A percentile compares a stretch with the other conserved stretches of the same genome.
Conservation (phyloP, 1,140 invertebrate genomes). For the Cyrtorhinus lividipennis region DNA sequence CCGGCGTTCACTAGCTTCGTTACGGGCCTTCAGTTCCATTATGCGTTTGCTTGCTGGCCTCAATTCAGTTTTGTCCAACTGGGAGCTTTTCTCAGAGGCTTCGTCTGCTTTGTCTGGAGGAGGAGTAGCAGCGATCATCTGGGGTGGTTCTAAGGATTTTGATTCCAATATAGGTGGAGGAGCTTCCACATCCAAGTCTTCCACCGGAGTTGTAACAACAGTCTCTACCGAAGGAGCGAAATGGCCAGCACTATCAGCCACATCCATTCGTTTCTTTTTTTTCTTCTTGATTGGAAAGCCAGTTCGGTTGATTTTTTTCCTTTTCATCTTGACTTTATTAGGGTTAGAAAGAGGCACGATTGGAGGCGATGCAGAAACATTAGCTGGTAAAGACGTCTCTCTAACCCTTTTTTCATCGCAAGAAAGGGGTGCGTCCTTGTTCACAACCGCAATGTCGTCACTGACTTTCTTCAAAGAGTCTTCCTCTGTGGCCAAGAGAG, state of each 20-base stretch:
- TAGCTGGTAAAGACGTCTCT: too few relatives aligned
- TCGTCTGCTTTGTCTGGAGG: constrained; percentile 24
- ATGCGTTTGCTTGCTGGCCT: constrained; percentile 16
- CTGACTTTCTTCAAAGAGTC: background rate
- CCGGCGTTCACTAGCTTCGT: constrained; percentile 22
- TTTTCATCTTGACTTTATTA: constrained; percentile 31
- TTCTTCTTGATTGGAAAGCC: constrained; percentile 72
- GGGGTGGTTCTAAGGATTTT: background rate
- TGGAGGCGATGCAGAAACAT: background rate
- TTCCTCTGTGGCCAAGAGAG: background rate
- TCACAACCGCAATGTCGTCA: too few relatives aligned
- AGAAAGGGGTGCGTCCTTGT: too few relatives aligned
- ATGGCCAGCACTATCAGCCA: too few relatives aligned
- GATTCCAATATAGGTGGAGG: constrained; percentile 22
- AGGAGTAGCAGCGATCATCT: constrained; percentile 7
- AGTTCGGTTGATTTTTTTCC: constrained; percentile 63
- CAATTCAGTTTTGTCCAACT: constrained; percentile 29
- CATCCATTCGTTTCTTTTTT: constrained; percentile 54
- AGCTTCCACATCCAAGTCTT: constrained; percentile 15
- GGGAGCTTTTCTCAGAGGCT: background rate
- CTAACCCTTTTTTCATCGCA: background rate
- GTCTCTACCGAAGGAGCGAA: too few relatives aligned
- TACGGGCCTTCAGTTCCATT: constrained; percentile 17
- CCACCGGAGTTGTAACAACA: background rate
- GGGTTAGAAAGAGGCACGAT: background rate